Conservation (phyloP, 2,888 invertebrate genomes). For the Saturnia japonica region DNA sequence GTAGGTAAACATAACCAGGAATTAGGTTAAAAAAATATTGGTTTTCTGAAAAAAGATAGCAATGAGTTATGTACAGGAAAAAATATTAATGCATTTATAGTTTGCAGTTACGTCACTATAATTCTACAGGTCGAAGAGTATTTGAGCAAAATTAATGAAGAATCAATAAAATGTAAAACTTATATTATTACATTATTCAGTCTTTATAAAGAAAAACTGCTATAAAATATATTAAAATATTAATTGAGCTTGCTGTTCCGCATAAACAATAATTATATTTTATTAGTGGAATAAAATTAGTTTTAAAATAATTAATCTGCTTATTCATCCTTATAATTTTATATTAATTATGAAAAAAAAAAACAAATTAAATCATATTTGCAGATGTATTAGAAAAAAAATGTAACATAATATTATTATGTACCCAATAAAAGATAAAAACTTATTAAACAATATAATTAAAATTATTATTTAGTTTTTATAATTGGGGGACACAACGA, state of each 20-base stretch:
- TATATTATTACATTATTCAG: neutral
- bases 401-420: neutral
- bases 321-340: too few species aligned
- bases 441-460: neutral
- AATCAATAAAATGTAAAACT: neutral
- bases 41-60: too few species aligned
- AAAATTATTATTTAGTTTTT: neutral
- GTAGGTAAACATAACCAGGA: too few species aligned
- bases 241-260: slow-evolving; percentile 3
- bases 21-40: too few species aligned
- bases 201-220: slow-evolving; percentile 1
- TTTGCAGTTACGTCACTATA: too few species aligned
- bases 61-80: too few species aligned
- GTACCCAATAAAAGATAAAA: neutral
- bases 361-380: too few species aligned
- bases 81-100: too few species aligned
- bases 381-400: neutral
- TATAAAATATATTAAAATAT: neutral
- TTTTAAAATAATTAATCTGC: neutral
- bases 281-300: neutral
- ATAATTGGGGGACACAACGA: neutral
- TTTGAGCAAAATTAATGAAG: neutral
- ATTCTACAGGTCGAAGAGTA: too few species aligned
- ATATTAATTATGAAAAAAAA: too few species aligned
- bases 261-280: neutral